Conservation (phyloP, 1,140 invertebrate species). For the Anthonomus grandis region DNA sequence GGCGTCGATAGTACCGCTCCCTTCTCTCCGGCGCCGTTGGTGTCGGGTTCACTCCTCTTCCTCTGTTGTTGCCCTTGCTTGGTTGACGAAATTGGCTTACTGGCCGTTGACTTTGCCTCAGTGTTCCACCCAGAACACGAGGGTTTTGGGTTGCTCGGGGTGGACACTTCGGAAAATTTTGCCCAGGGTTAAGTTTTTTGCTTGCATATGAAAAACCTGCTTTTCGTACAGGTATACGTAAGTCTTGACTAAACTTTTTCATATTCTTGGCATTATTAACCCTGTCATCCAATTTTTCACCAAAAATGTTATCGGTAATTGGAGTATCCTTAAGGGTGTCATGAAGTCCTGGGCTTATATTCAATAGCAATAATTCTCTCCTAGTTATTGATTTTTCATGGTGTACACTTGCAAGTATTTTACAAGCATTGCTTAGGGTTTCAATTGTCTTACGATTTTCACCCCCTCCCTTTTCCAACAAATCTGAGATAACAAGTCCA, state of each 20-base stretch:
- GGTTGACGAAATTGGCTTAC: background rate
- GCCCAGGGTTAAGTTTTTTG: background rate
- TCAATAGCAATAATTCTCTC: background rate
- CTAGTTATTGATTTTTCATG: background rate
- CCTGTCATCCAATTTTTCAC: background rate
- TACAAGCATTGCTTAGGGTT: background rate
- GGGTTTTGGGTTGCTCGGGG: background rate
- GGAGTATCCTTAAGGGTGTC: background rate
- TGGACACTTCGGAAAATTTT: background rate
- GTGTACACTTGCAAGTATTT: background rate
- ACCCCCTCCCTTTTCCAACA: background rate
- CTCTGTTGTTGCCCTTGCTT: background rate
- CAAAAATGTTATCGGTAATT: background rate
- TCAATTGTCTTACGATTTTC: background rate
- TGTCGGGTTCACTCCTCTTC: background rate
- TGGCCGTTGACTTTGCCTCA: background rate
- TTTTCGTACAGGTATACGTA: background rate
- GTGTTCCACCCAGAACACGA: background rate
- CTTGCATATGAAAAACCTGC: background rate
- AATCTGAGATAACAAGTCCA: background rate
- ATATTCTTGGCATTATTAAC: background rate
- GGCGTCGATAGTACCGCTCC: no score
- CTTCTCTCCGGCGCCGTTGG: no score
- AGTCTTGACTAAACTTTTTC: background rate
- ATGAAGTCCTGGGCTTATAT: background rate